Base-by-base conservation (phyloP, 2,113 vertebrate genomes). In the Patagioenas fasciata region DNA sequence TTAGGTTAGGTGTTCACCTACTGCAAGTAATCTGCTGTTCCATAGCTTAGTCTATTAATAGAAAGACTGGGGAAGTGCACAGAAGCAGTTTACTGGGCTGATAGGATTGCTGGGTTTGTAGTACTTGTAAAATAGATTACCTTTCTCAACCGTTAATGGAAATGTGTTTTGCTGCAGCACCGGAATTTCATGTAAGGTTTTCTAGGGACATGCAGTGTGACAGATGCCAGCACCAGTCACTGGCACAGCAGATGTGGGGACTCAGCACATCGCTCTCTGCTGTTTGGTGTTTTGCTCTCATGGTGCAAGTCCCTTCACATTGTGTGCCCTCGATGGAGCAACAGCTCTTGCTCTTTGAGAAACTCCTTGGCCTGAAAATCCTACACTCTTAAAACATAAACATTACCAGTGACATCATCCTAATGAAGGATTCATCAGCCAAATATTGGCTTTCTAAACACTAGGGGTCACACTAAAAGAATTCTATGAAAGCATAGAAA, bases 191-290 rank as follows among this genome's bases (percentile, higher is more conserved):
- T 15, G 36, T 24, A 23, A 13, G 20, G 36, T 4, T 34, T 93
- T 81, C 32, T 60, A 72, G 34, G 25, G 51, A 66, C 16, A 25
- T 10, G 26, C 14, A 60, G 32, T 16, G 20, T 75, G 60, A 73
- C 32, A 78, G 32, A 40, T 26, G 12, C 10, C 51, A 80, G n/a
- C 51, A 36, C 6, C 32, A 51, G 47, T 21, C 31, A 23, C 4
- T 0, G 3, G 12, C 53, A 61, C 0, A 0, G 38, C 15, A 31
- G 9, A 31, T 13, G 24, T 23, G 10, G 24, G 38, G 58, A 10
- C 29, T 83, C 23, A 29, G 38, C 3, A 10, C 38, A 50, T 29
- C 53, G 25, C 13, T 17, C 28, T 74, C 83, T 56, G 36, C 28
- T 36, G 13, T 24, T 74, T 54, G 44, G 48, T 77, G 10, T 47